phyloP scores from a whole-genome alignment of 2,797 vertebrate species.

The Columba guinea region DNA sequence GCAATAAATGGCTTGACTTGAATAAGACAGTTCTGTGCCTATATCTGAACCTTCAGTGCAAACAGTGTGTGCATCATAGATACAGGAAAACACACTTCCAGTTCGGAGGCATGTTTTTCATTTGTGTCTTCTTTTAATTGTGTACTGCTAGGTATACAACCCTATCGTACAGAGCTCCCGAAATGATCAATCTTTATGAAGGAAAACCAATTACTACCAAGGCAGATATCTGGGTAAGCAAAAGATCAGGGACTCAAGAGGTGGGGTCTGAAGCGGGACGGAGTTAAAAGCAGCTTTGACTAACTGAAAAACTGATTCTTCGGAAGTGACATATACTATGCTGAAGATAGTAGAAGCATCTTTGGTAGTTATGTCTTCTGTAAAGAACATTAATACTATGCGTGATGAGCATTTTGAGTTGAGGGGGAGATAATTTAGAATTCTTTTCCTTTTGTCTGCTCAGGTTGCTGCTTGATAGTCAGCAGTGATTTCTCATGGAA shows the following conservation, averaged over 20 bases:
- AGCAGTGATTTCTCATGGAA: background rate
- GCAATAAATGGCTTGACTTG: fast-evolving
- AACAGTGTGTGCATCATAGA: fast-evolving
- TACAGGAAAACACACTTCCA: background rate
- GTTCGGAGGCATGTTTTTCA: background rate
- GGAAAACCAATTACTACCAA: conserved; percentile 97
- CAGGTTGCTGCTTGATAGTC: background rate
- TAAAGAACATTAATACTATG: fast-evolving
- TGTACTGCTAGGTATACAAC: conserved; percentile 89
- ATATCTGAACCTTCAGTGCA: background rate
- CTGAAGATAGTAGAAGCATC: background rate
- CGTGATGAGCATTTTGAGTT: background rate
- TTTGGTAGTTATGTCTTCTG: fast-evolving
- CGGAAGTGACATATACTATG: background rate
- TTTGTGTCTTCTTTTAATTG: background rate
- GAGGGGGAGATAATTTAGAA: background rate
- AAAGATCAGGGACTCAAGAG: background rate
- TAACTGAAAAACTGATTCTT: background rate
- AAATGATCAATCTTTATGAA: conserved; percentile 98
- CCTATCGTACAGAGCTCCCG: conserved; percentile 95
- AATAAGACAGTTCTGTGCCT: fast-evolving
- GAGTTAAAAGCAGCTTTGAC: background rate
- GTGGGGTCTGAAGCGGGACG: too few species aligned
- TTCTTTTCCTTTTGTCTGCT: background rate
- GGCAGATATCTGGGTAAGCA: conserved; percentile 97